Evolutionary conservation across 1,140 invertebrate species (phyloP).

Genomic region (Hestina assimilis): DNA sequence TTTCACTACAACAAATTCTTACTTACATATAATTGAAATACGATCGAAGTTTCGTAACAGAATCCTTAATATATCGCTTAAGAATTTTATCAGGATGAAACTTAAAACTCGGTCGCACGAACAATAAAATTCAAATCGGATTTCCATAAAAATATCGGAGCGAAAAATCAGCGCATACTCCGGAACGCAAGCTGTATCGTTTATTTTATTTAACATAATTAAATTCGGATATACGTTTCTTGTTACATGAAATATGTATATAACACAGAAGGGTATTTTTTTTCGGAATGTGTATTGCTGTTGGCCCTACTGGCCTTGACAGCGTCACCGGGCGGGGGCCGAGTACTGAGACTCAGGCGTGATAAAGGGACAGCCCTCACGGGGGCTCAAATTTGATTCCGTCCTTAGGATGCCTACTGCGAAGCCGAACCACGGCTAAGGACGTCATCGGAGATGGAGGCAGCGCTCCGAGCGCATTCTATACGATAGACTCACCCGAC

Average conservation of each 20-base stretch:
- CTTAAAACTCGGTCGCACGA: slow-evolving; percentile 23
- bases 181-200: neutral
- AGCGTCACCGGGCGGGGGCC: too few species aligned
- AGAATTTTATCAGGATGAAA: slow-evolving; percentile 28
- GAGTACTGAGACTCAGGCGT: too few species aligned
- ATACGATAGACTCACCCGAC: too few species aligned
- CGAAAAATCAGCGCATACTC: slow-evolving; percentile 24
- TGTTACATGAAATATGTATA: neutral
- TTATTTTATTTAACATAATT: neutral
- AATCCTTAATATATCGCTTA: slow-evolving; percentile 13
- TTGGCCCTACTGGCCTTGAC: too few species aligned
- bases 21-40: neutral
- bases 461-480: too few species aligned
- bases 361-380: too few species aligned
- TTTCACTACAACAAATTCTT: neutral
- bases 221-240: neutral
- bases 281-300: too few species aligned
- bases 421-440: too few species aligned
- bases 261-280: too few species aligned
- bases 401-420: too few species aligned
- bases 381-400: too few species aligned
- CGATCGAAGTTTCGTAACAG: neutral
- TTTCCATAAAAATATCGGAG: slow-evolving; percentile 31
- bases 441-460: too few species aligned
- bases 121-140: slow-evolving; percentile 34